Base-by-base conservation (phyloP, 2,797 vertebrate genomes). In the Melanogrammus aeglefinus region DNA sequence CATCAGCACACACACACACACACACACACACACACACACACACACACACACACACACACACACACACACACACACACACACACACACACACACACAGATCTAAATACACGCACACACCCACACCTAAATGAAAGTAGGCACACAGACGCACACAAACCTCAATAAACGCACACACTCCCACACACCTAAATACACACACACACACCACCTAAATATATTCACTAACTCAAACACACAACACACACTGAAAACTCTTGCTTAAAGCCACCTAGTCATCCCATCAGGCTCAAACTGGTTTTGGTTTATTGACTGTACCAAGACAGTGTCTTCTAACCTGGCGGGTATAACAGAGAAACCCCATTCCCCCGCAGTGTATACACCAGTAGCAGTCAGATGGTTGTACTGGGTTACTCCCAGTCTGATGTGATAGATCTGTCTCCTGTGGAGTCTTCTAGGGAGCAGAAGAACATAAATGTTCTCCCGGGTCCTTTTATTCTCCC, bases 61-160 rank as follows among this genome's bases (percentile, higher is more conserved):
- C 66, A 71, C 76, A 72, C 66, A 71, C 57, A 36, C 75, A 66
- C 75, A 69, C 10, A 12, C 74, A 70, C 77, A 66, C 31, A 76
- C 57, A 70, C 75, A 70, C 75, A 71, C 66, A 44, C 35, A 36
- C 27, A 63, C 71, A 33, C 57, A 38, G 16, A 47, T 6, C 63
- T 16, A 13, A 31, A 76, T 35, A 16, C 41, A 44, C 41, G 27
- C 29, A 73, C 31, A 57, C 71, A 63, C 72, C 72, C 69, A 51
- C 69, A 73, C 47, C 47, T 51, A 5, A 51, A 6, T 51, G 3
- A 29, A 72, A 70, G 16, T 18, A 51, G 3, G 12, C 36, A 74
- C 35, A 74, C 35, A 24, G 16, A 72, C 3, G 35, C 29, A 38
- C 72, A 72, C 16, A 73, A 14, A 73, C 14, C 18, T 21, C 18